Conservation (phyloP, 1,140 invertebrate species). For the Solenopsis fugax region DNA sequence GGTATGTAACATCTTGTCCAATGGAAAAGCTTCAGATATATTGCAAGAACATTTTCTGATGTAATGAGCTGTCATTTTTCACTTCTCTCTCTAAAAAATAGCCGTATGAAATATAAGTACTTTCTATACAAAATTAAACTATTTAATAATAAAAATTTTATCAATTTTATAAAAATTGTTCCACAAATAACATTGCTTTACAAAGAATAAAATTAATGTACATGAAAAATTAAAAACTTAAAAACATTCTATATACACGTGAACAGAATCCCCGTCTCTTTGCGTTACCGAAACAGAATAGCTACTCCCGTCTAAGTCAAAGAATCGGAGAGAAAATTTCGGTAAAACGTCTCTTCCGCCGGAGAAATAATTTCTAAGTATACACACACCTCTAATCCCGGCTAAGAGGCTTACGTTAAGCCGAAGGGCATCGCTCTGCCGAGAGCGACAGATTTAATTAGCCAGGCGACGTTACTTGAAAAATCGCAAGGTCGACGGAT, state of each 20-base stretch:
- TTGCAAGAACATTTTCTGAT: not conserved
- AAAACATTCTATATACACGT: not conserved
- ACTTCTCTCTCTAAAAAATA: not conserved
- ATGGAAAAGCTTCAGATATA: not conserved
- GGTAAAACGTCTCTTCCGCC: not conserved
- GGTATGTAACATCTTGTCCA: not conserved
- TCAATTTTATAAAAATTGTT: not conserved
- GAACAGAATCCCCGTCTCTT: not conserved
- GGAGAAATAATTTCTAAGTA: constrained; percentile 56
- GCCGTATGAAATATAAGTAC: not conserved
- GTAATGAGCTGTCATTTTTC: not conserved
- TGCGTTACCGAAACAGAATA: not conserved
- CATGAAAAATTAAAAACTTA: not conserved
- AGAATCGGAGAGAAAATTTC: constrained; percentile 10
- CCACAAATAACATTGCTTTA: not conserved
- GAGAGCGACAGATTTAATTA: constrained; percentile 74
- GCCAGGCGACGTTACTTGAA: constrained; percentile 72
- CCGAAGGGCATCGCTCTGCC: constrained; percentile 36
- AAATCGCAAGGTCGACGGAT: constrained; percentile 71
- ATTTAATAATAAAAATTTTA: not conserved
- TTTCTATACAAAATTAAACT: not conserved
- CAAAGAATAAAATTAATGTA: not conserved
- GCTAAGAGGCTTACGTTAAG: constrained; percentile 69
- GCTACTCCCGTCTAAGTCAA: not conserved
- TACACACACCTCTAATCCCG: constrained; percentile 19